A percentile compares a stretch with the other conserved stretches of the same genome.
phyloP scores from a whole-genome alignment of 2,888 invertebrate species.

The Polyommatus iphigenia region DNA sequence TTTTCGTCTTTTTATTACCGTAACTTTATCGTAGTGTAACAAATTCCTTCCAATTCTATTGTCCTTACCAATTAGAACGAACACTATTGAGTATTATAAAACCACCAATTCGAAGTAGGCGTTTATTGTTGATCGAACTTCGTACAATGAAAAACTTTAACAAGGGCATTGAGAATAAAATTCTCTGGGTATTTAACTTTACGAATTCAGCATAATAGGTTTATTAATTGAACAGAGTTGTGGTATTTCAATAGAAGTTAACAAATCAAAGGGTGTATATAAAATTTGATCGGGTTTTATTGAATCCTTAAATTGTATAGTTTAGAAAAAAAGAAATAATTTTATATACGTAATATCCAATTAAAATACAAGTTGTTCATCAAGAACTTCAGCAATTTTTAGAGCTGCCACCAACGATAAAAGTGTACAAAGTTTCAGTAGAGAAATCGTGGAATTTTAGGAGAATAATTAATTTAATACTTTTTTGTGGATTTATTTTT shows the following conservation, averaged over 20 bases:
- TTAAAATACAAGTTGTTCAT: too few species aligned
- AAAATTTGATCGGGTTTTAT: not conserved
- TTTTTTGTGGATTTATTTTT: too few species aligned
- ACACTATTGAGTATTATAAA: slow-evolving; percentile 14
- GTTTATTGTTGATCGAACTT: not conserved
- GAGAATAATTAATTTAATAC: too few species aligned
- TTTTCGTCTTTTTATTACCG: too few species aligned
- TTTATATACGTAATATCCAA: not conserved
- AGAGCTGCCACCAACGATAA: too few species aligned
- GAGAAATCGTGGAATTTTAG: too few species aligned
- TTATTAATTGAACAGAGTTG: slow-evolving; percentile 18
- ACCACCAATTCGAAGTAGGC: not conserved
- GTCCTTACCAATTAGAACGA: slow-evolving; percentile 4
- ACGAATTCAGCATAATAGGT: not conserved
- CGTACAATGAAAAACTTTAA: slow-evolving; percentile 12
- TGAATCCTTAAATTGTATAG: not conserved
- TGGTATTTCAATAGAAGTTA: not conserved
- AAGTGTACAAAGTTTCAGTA: too few species aligned
- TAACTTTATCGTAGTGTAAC: not conserved
- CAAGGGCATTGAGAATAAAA: slow-evolving; percentile 14
- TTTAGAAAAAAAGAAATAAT: not conserved
- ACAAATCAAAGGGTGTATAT: not conserved
- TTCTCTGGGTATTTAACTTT: not conserved
- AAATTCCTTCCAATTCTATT: not conserved
- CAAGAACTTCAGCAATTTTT: too few species aligned